These are phyloP conservation scores for Andrena dorsata DNA, from an alignment of 2,888 invertebrate genomes.

Conservation along the genomic window DNA sequence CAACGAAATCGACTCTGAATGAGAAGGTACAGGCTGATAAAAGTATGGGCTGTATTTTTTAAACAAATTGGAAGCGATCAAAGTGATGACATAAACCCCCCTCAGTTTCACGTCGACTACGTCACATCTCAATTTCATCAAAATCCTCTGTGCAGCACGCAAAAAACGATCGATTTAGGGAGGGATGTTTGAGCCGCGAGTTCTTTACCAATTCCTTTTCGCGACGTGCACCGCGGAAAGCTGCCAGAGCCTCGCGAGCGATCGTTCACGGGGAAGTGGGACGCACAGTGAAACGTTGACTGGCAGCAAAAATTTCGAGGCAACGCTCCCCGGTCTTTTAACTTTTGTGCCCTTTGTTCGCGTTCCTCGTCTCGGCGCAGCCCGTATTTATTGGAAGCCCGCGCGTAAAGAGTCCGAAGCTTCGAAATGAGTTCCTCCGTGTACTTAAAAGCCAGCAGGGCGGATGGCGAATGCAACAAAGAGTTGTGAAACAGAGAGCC, in stretches of 20 bases:
- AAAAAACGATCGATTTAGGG: too few relatives aligned
- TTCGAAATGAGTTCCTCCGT: slow-evolving; percentile 30
- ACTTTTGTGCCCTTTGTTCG: slow-evolving; percentile 17
- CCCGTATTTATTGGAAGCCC: slow-evolving; percentile 38
- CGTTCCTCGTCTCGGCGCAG: not conserved
- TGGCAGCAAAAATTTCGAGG: slow-evolving; percentile 38
- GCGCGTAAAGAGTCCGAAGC: slow-evolving; percentile 27
- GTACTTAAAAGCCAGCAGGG: slow-evolving; percentile 17
- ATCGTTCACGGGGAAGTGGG: slow-evolving; percentile 11
- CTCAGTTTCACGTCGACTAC: too few relatives aligned
- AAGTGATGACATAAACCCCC: too few relatives aligned
- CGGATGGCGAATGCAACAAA: slow-evolving; percentile 13
- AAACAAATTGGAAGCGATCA: too few relatives aligned
- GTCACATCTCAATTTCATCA: too few relatives aligned
- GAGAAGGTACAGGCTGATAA: not conserved
- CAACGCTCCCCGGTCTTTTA: slow-evolving; percentile 23
- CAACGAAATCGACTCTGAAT: not conserved
- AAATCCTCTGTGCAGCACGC: too few relatives aligned
- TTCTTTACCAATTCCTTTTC: slow-evolving; percentile 34
- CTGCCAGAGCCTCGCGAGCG: not conserved
- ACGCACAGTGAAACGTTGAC: slow-evolving; percentile 24
- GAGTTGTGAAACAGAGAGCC: slow-evolving; percentile 16
- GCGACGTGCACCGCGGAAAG: slow-evolving; percentile 6
- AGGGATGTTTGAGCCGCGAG: not conserved
- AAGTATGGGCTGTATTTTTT: too few relatives aligned